Evolutionary conservation across 2,888 invertebrate species (phyloP), one percentile per base, ranked within the genome.

Genomic region (Cheilosia pagana): DNA sequence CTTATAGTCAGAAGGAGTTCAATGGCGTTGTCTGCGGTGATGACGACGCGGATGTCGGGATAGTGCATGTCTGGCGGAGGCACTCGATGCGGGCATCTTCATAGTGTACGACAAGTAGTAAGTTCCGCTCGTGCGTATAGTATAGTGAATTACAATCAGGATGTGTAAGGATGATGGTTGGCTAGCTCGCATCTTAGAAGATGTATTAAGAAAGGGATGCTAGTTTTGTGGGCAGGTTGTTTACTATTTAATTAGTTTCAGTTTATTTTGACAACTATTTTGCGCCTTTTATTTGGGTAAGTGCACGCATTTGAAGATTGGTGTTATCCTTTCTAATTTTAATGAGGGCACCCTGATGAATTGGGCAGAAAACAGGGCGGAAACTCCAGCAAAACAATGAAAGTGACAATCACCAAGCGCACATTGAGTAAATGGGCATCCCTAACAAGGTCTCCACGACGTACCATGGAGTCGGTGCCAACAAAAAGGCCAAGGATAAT

Each of bases 11-110:
- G 16, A 71, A 59, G 63, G 68, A 74, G 78, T 83, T 74, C 83
- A 83, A 68, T 83, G 83, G 78, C 83, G 74, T 68, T 83, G 67
- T 57, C 74, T 74, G 48, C 39, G 31, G 48, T 41, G 10, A 41
- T 8, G 43, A 65, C 52, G 79, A 52, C 23, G 41, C 31, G 35
- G 16, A 45, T 28, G 25, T n/a, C 19, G 39, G 55, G 48, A 45
- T 39, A 41, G 8, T 48, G 14, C 21, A 31, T 19, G 60, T 45
- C 75, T 63, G n/a, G 35, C 55, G 31, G 39, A 43, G 71, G 50
- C 43, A 74, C 63, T 68, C 12, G 16, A 59, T 70, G 59, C 57
- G 70, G 57, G 57, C 57, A 12, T 23, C 23, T 35, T 35, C 31
- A 23, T 12, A 16, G 21, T 31, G 35, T 68, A 6, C 45, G 1